Base-by-base conservation (phyloP, 2,113 vertebrate species). In the Datnioides undecimradiatus region DNA sequence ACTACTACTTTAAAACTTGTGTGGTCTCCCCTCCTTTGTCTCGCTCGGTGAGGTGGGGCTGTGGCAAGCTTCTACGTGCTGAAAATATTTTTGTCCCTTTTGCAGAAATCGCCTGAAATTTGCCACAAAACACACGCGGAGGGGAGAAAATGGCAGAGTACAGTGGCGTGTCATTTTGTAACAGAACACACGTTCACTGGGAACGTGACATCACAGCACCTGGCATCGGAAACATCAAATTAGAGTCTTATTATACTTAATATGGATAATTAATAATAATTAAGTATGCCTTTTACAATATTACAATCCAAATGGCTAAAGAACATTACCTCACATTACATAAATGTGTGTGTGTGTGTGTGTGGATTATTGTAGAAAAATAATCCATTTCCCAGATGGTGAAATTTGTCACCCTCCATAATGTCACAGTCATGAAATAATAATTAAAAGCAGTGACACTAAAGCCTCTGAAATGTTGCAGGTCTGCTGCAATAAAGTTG, bases 351-450 rank as follows among this genome's bases (percentile, higher is more conserved):
- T 57, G 68, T 68, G 60, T 57, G 29, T 68, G 38, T 27, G 38
- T 19, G 46, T 40, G 68, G 11, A 70, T 81, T 59, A 62, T n/a
- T 68, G n/a, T 45, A 23, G 40, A 41, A 64, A 73, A 75, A 83
- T 70, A 64, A 73, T 73, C 29, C 11, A 79, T 73, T 63, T 65
- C 79, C 76, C 79, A 80, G 85, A 71, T 83, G 72, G 71, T 73
- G 40, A 72, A 76, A 67, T 54, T 51, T 57, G 46, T 78, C 67
- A 58, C 41, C 34, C 54, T 69, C 29, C 4, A 40, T 79, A 66
- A 76, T 76, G 73, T 73, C 36, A 75, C 74, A 67, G 31, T 76
- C 40, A 70, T 82, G 48, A 79, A 83, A 84, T 80, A 34, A 58
- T 83, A 73, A 84, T 80, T 75, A 80, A 76, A 69, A 60, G 54